These are phyloP conservation scores for Spondyliosoma cantharus DNA, from an alignment of 2,797 vertebrate species.

Conservation along the genomic window DNA sequence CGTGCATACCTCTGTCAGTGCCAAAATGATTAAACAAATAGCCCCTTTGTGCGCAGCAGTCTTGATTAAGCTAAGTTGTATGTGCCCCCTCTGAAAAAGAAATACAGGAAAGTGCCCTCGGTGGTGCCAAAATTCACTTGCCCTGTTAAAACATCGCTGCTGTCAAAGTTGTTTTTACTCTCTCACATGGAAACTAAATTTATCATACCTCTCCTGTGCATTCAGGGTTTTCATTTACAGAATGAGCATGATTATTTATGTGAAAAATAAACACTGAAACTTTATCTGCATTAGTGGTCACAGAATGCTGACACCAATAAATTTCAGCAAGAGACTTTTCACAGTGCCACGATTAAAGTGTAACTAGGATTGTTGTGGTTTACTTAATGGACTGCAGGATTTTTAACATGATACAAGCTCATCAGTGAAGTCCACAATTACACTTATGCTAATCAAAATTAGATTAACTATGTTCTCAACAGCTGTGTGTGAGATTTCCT, in stretches of 20 bases:
- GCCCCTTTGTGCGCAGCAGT: constrained; percentile 77
- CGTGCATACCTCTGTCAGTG: constrained; percentile 66
- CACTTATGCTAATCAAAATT: background rate
- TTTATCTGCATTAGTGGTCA: constrained; percentile 71
- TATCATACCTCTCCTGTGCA: constrained; percentile 67
- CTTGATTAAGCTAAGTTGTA: constrained; percentile 79
- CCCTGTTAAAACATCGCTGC: constrained; percentile 74
- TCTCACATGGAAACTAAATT: constrained; percentile 78
- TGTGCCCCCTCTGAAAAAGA: constrained; percentile 72
- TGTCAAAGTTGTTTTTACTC: constrained; percentile 79
- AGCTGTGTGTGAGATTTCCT: constrained; percentile 9
- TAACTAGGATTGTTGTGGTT: constrained; percentile 55
- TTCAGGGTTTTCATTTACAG: constrained; percentile 26
- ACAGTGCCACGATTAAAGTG: constrained; percentile 18
- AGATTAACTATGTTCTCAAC: constrained; percentile 6
- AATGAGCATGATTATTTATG: constrained; percentile 71
- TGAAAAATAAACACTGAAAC: constrained; percentile 75
- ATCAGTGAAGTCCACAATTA: background rate
- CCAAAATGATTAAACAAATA: constrained; percentile 84
- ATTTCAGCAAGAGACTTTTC: constrained; percentile 54
- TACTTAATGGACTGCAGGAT: constrained; percentile 20
- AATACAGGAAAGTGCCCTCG: constrained; percentile 73
- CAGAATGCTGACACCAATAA: constrained; percentile 66
- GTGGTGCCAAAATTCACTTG: constrained; percentile 79
- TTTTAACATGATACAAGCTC: background rate